Evolutionary conservation across 2,113 vertebrate species (phyloP), one percentile per base, ranked within the genome.

Genomic region (Tetrax tetrax): DNA sequence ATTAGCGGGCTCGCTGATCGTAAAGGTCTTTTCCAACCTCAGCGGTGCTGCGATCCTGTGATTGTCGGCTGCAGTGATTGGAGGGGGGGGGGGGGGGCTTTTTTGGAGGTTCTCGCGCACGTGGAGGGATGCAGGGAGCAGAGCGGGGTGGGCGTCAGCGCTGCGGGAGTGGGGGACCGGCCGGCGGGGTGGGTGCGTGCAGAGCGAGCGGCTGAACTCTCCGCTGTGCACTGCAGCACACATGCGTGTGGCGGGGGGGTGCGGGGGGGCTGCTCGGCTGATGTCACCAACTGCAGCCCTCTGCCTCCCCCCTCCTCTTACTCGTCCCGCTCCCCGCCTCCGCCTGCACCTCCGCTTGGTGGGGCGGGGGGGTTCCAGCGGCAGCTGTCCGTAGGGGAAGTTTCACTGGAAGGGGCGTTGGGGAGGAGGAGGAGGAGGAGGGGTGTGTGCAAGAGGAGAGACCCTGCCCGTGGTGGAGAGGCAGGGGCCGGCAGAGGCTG

Each of bases 231-330:
- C 25, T 21, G 21, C 69, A 69, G 61, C 35, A 38, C 57, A 56
- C 5, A 28, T 31, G 19, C 8, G 38, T 87, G 64, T 0, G 2
- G 50, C 14, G 14, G 38, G 53, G 64, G 20, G 41, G 41, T 14
- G 38, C 27, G 41, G 27, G 9, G 20, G 74, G 54, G 80, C 74
- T 75, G 76, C 61, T 60, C 41, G 33, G 83, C 74, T 96, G 80
- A 75, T 89, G 84, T 59, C 90, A 86, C 60, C 78, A 93, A 35
- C 81, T 89, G 91, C 88, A 95, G 65, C 78, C 72, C 24, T 68
- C 51, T 53, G 8, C 35, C 21, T 93, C 76, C 29, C 41, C 22
- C 15, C 37, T 63, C 59, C 33, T 43, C 77, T 50, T 43, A 43
- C 27, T 29, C 51, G 65, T 45, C 37, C 21, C 57, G 29, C 37